These are phyloP conservation scores for Scarus forsteni DNA, from an alignment of 2,797 vertebrate species.

Conservation along the genomic window DNA sequence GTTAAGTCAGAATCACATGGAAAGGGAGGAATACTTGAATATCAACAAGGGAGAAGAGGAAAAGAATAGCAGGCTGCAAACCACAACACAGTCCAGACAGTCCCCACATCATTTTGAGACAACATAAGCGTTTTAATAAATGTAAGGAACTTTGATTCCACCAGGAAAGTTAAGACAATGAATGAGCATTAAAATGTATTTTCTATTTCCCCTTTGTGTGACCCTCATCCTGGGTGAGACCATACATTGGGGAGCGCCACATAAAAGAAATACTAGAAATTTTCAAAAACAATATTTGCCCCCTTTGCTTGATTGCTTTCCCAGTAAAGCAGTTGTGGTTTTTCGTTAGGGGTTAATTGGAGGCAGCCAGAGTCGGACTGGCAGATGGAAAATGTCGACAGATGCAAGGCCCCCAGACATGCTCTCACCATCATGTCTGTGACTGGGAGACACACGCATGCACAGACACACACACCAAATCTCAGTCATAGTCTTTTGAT, in stretches of 20 bases:
- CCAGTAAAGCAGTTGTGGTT: slow-evolving; percentile 66
- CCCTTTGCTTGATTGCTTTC: slow-evolving; percentile 45
- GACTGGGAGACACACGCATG: slow-evolving; percentile 26
- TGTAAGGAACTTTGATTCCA: too few species aligned
- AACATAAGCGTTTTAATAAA: too few species aligned
- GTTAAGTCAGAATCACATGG: too few species aligned
- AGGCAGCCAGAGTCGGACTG: slow-evolving; percentile 55
- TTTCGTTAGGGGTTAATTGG: slow-evolving; percentile 69
- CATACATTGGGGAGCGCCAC: not conserved
- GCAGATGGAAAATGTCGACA: slow-evolving; percentile 73
- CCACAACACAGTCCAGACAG: too few species aligned
- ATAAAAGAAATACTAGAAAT: slow-evolving; percentile 1
- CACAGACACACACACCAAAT: slow-evolving; percentile 16
- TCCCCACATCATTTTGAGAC: too few species aligned
- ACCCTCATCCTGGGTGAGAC: not conserved
- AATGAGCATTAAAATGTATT: not conserved
- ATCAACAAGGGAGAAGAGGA: too few species aligned
- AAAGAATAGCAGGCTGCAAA: too few species aligned
- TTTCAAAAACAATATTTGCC: slow-evolving; percentile 42
- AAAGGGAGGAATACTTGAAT: too few species aligned
- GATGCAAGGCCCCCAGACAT: slow-evolving; percentile 69
- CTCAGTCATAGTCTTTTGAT: slow-evolving; percentile 27
- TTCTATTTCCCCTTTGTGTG: not conserved
- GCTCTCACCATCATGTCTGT: slow-evolving; percentile 66
- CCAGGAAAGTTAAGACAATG: too few species aligned